phyloP scores from a whole-genome alignment of 2,888 invertebrate genomes.

The Dicycla oo region DNA sequence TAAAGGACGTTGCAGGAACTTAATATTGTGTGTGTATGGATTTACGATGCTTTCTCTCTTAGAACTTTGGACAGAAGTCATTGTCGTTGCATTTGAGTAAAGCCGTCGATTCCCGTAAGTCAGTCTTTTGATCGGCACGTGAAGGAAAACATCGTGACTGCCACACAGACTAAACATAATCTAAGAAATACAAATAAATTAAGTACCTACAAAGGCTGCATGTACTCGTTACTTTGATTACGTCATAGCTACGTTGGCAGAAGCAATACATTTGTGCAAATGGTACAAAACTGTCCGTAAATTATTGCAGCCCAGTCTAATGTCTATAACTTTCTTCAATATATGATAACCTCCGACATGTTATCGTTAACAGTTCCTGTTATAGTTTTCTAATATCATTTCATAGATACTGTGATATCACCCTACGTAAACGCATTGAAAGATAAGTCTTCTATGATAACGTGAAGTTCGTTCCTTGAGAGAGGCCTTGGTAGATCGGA shows the following conservation, averaged over 20 bases:
- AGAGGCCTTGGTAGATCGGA: too few relatives aligned
- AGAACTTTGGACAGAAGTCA: constrained; percentile 28
- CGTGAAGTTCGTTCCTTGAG: too few relatives aligned
- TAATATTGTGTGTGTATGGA: constrained; percentile 37
- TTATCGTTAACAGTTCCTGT: not conserved
- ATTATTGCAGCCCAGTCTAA: not conserved
- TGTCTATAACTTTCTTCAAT: constrained; percentile 5
- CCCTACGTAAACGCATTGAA: not conserved
- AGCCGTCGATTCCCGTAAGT: constrained; percentile 31
- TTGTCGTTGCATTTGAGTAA: constrained; percentile 19
- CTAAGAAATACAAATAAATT: constrained; percentile 7
- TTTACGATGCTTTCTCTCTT: constrained; percentile 46
- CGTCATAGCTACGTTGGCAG: not conserved
- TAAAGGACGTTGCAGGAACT: constrained; percentile 28
- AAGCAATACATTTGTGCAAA: not conserved
- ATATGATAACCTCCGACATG: not conserved
- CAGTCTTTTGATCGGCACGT: constrained; percentile 26
- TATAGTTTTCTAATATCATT: constrained; percentile 15
- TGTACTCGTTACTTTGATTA: not conserved
- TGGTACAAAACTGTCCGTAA: not conserved
- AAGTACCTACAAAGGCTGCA: not conserved
- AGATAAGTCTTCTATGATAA: constrained; percentile 11
- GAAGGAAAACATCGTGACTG: constrained; percentile 12
- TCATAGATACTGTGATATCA: constrained; percentile 12
- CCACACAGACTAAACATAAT: constrained; percentile 10